phyloP scores from a whole-genome alignment of 2,888 invertebrate genomes.

The Drosophila fulvimacula region DNA sequence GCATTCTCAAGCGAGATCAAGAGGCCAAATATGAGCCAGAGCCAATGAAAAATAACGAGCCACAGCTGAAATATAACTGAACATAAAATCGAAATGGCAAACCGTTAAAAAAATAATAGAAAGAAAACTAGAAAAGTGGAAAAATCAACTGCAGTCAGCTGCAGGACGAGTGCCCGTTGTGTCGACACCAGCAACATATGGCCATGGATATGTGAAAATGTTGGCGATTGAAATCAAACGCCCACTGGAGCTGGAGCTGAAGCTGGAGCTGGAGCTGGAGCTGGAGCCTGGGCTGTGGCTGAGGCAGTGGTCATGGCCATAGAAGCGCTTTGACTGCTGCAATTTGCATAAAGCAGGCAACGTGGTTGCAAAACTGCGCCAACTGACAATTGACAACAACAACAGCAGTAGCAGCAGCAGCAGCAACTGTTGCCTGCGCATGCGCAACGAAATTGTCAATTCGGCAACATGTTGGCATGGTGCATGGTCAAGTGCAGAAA shows the following conservation, averaged over 20 bases:
- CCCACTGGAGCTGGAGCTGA: slow-evolving; percentile 71
- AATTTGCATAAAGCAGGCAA: slow-evolving; percentile 78
- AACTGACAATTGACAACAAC: slow-evolving; percentile 77
- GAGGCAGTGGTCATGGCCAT: slow-evolving; percentile 46
- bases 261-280: slow-evolving; percentile 48
- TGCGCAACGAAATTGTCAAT: slow-evolving; percentile 75
- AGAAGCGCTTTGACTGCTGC: slow-evolving; percentile 49
- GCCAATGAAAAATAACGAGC: slow-evolving; percentile 78
- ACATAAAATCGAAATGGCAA: slow-evolving; percentile 79
- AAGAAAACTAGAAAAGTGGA: slow-evolving; percentile 22
- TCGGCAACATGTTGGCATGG: slow-evolving; percentile 80
- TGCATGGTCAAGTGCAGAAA: slow-evolving; percentile 82
- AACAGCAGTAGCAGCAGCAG: slow-evolving; percentile 42
- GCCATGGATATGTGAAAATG: slow-evolving; percentile 72
- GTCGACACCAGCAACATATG: slow-evolving; percentile 62
- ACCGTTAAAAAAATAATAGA: slow-evolving; percentile 68
- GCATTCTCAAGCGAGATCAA: slow-evolving; percentile 58
- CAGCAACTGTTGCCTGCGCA: slow-evolving; percentile 55
- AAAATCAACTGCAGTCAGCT: slow-evolving; percentile 23
- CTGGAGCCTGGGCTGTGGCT: slow-evolving; percentile 17
- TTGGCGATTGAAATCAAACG: slow-evolving; percentile 81
- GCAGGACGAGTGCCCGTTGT: slow-evolving; percentile 60
- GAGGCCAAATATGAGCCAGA: slow-evolving; percentile 76
- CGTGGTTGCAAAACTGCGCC: slow-evolving; percentile 40
- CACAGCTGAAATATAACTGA: slow-evolving; percentile 72